Base-by-base conservation (phyloP, 2,113 vertebrate species). In the Brachyhypopomus occidentalis region DNA sequence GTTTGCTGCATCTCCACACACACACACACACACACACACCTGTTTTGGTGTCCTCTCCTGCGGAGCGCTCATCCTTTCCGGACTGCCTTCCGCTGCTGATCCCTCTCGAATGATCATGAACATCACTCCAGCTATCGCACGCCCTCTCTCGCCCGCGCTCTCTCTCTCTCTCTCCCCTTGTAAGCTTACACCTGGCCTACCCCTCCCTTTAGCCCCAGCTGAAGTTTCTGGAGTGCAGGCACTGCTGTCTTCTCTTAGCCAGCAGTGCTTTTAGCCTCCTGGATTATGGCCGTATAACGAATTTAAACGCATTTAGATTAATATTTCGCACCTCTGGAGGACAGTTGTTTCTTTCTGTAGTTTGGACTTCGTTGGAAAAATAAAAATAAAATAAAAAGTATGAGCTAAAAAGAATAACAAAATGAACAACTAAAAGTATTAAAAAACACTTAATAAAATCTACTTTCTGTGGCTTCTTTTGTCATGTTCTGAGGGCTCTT, bases 101-200 rank as follows among this genome's bases (percentile, higher is more conserved):
- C 90, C 66, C 85, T 94, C 92, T 81, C 92, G 91, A 93, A 93
- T 94, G 88, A 94, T 86, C 92, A 94, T 93, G 89, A 94, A 94
- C 93, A 94, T 94, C 84, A 82, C 83, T 59, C 81, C 83, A 85
- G 80, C 85, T 79, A 85, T 71, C 84, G 66, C 86, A 85, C 86
- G 70, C 81, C 19, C 83, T 22, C 85, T 1, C 71, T 56, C 81
- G 17, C 84, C 45, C 88, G 69, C 86, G 48, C 79, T 19, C 80
- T 73, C 87, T 34, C 84, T 75, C 83, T 56, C 23, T 66, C 76
- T 81, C 80, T 72, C 79, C 76, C 77, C 86, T 88, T 87, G 82
- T 79, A 73, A 74, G 70, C 77, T 76, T 77, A 84, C 81, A 83
- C 82, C 84, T 77, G 58, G 62, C 77, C 66, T 52, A 63, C 86